Evolutionary conservation across 2,113 vertebrate species (phyloP).

Genomic region (Turnix velox): DNA sequence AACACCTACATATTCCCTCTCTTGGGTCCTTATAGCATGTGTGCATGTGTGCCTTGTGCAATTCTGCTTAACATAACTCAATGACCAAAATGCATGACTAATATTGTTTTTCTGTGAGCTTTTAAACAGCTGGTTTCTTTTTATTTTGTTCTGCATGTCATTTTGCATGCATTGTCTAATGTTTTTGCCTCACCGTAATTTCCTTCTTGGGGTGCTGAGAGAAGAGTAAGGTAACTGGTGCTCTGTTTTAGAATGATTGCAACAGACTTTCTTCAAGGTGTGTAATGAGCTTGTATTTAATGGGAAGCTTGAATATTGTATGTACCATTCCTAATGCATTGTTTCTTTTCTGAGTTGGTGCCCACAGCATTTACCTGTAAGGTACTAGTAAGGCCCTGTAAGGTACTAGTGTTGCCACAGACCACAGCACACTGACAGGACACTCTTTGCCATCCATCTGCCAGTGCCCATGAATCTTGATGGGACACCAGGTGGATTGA

Average conservation of each 20-base stretch:
- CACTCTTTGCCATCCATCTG: not conserved
- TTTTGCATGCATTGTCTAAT: not conserved
- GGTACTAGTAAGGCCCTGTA: not conserved
- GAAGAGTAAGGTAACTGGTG: not conserved
- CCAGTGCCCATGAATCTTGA: not conserved
- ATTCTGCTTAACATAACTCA: not conserved
- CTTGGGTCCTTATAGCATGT: not conserved
- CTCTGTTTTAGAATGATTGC: not conserved
- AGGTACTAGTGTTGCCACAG: not conserved
- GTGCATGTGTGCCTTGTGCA: not conserved
- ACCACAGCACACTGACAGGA: not conserved
- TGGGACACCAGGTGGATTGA: not conserved
- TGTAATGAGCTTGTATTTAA: not conserved
- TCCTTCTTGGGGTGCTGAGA: not conserved
- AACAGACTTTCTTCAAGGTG: not conserved
- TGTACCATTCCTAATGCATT: not conserved
- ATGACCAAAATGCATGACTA: constrained; percentile 6
- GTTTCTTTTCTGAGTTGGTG: not conserved
- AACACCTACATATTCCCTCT: not conserved
- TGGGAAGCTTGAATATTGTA: not conserved
- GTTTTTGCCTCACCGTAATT: not conserved
- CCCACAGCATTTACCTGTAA: not conserved
- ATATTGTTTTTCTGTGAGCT: not conserved
- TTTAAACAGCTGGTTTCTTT: not conserved
- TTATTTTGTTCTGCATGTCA: not conserved